Conservation (phyloP, 30 jellyfish, hydroid and myxozoan genomes). For the Pseudorhiza aurosa region DNA sequence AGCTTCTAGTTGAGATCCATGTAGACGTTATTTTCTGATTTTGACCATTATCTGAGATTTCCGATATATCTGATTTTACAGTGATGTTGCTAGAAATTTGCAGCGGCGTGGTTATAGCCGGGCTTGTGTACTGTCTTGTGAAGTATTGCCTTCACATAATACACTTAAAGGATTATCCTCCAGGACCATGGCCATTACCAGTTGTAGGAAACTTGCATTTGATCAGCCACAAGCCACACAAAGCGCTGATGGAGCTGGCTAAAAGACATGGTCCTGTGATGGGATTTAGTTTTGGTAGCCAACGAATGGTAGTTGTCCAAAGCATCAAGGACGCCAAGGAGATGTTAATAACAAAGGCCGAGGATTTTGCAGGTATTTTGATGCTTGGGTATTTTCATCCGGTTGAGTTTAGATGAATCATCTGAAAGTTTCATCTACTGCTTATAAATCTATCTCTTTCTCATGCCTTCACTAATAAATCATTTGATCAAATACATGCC, state of each 20-base stretch:
- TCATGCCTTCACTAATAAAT: no score
- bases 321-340: slow-evolving; percentile 39
- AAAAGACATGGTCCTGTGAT: slow-evolving; percentile 39
- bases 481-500: no score
- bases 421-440: no score
- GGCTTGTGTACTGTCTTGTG: not conserved
- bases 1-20: no score
- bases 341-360: slow-evolving; percentile 32
- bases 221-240: slow-evolving; percentile 29
- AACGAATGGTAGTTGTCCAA: slow-evolving; percentile 41
- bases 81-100: slow-evolving; percentile 1
- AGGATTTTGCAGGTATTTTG: slow-evolving; percentile 15
- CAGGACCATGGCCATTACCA: slow-evolving; percentile 94
- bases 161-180: slow-evolving; percentile 67
- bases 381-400: no score
- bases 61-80: no score
- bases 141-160: slow-evolving; percentile 30
- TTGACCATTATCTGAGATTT: no score
- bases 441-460: no score
- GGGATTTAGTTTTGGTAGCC: slow-evolving; percentile 48
- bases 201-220: slow-evolving; percentile 83
- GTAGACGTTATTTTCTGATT: no score
- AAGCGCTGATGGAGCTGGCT: slow-evolving; percentile 4
- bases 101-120: not conserved
- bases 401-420: no score